These are phyloP conservation scores for Apodemia zela DNA, from an alignment of 2,888 invertebrate genomes.

Conservation along the genomic window DNA sequence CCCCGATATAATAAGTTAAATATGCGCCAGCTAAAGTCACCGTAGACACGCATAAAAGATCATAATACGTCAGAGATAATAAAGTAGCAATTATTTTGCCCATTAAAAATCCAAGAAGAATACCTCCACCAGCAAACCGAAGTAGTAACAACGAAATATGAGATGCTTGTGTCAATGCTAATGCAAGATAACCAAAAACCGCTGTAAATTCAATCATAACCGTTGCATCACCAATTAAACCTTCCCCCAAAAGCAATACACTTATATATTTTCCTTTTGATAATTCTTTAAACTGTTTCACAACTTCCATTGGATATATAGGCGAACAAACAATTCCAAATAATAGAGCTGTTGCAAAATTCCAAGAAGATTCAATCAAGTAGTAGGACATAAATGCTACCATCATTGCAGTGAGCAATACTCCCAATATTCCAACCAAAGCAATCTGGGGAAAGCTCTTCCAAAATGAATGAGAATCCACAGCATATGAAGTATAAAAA, in stretches of 20 bases:
- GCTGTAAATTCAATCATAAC: slow-evolving; percentile 66
- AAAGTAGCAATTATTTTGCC: slow-evolving; percentile 55
- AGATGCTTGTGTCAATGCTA: slow-evolving; percentile 49
- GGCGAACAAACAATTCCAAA: slow-evolving; percentile 66
- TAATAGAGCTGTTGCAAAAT: slow-evolving; percentile 51
- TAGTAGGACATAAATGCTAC: slow-evolving; percentile 60
- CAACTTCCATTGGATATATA: slow-evolving; percentile 66
- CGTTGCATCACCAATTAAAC: slow-evolving; percentile 62
- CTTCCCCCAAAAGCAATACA: slow-evolving; percentile 61
- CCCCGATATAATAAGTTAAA: slow-evolving; percentile 64
- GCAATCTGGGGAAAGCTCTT: slow-evolving; percentile 61
- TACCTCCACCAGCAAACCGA: slow-evolving; percentile 60
- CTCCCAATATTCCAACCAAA: slow-evolving; percentile 58
- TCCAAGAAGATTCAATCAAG: slow-evolving; percentile 60
- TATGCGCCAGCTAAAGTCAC: slow-evolving; percentile 61
- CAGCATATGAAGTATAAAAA: slow-evolving; percentile 62
- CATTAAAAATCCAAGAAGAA: slow-evolving; percentile 58
- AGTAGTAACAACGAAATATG: slow-evolving; percentile 57
- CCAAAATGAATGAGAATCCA: slow-evolving; percentile 67
- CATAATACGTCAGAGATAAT: slow-evolving; percentile 60
- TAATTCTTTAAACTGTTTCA: slow-evolving; percentile 55
- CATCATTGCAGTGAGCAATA: slow-evolving; percentile 54
- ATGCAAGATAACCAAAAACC: slow-evolving; percentile 54
- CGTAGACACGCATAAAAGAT: slow-evolving; percentile 56
- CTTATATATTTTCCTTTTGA: slow-evolving; percentile 64